Evolutionary conservation across 2,888 invertebrate genomes (phyloP), one percentile per base, ranked within the genome.

Genomic region (Endotricha flammealis): DNA sequence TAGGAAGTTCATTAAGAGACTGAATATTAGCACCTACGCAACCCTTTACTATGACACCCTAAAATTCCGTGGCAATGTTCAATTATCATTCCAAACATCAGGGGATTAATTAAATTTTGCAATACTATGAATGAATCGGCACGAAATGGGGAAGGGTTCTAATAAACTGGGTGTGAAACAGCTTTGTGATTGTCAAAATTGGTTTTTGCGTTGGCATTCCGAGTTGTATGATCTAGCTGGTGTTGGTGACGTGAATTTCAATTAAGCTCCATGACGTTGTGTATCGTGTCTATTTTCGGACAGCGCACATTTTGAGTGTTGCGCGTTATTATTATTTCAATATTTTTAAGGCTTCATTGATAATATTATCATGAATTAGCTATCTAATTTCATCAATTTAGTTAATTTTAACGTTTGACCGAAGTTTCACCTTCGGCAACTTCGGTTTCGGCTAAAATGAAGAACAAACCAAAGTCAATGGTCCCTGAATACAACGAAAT

Each of bases 61-160:
- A 59, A 58, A 68, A 72, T 70, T 60, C 64, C 66, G 48, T 55
- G 58, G 64, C 71, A 65, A 64, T 63, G 60, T 67, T 64, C 74
- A 74, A 75, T 74, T 75, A 75, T 73, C 65, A 70, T 66, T 60
- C 60, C 61, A 64, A 69, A 69, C 64, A 69, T 58, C 48, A 59
- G 58, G 52, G 58, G 57, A 69, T 68, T 74, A 74, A 77, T 75
- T 78, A 70, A 72, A 75, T 76, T 74, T 66, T 44, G 57, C 61
- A 58, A 67, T 61, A 65, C 63, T 62, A 57, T 57, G 58, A 64
- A 64, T 68, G 63, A 61, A 59, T 56, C 49, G 56, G 39, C 41
- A 41, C 43, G 45, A 44, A 44, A 50, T 38, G 39, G 50, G 50
- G 47, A 58, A 52, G 59, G 52, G 59, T 48, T 50, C 49, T 67